Evolutionary conservation across 92 coral and sea anemone species (phyloP), one percentile per base, ranked within the genome.

Genomic region (Heliopora coerulea): DNA sequence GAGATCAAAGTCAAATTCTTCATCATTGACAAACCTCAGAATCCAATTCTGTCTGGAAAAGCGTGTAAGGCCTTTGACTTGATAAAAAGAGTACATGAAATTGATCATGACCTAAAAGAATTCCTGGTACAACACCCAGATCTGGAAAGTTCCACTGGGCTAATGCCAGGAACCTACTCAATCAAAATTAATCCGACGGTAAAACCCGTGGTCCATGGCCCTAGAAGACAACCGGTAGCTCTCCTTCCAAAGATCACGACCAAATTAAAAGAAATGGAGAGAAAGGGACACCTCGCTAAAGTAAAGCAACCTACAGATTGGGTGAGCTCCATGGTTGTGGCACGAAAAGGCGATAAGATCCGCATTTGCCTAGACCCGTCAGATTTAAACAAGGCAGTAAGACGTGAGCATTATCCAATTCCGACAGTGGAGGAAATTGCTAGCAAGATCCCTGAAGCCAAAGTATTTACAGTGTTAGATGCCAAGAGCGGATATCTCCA

Each of bases 141-240:
- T 46, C 39, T 82, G 27, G 74, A 60, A 33, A 60, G 41, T 61
- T 64, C 80, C 15, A 58, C 74, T 17, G 80, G 88, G 84, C 27
- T 81, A n/a, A 78, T 84, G 67, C 87, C 81, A 14, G 87, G 85
- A 65, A 85, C 68, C 30, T 61, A 82, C 56, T 42, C 80, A 13
- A 81, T 81, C 26, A 68, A 79, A 28, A 49, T 73, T 56, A 65
- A 75, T 54, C 65, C 72, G 35, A 84, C 69, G 4, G 75, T 49
- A 44, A 65, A 19, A 32, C 88, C 79, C 5, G 58, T 52, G 4
- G 8, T 4, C 4, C 58, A 52, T 52, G 58, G 8, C 5, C 58
- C 58, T 4, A 52, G 58, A 17, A 5, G 58, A 5, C 4, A 3
- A 18, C 23, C 58, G 3, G 5, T 52, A 4, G 27, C 58, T 24